These are phyloP conservation scores for Mantis religiosa DNA, from an alignment of 2,888 invertebrate genomes.

Conservation along the genomic window DNA sequence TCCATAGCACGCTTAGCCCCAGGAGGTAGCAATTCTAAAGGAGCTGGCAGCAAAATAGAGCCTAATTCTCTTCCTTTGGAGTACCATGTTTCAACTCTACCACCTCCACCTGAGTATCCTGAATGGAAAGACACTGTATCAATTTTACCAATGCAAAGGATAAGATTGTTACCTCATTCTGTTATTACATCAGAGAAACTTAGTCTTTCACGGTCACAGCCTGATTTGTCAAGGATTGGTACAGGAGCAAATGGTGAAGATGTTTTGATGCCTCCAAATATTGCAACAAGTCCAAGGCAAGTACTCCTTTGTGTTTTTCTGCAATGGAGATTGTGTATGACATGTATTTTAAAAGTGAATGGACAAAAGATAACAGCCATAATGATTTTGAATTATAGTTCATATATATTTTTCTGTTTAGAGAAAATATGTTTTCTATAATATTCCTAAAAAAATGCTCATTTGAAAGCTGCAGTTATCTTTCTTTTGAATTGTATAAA, in stretches of 20 bases:
- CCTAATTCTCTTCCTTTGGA: conserved; percentile 15
- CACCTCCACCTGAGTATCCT: conserved; percentile 44
- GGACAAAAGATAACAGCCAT: no score
- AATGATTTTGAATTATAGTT: no score
- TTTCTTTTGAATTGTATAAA: no score
- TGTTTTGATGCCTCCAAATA: conserved; percentile 31
- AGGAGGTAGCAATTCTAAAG: background rate
- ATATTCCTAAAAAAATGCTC: no score
- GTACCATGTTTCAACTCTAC: conserved; percentile 30
- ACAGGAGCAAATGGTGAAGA: conserved; percentile 41
- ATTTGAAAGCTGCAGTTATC: no score
- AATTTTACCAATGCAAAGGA: background rate
- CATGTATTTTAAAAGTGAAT: no score
- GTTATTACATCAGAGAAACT: conserved; percentile 51
- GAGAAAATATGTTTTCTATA: no score
- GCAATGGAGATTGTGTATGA: no score
- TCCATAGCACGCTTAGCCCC: conserved; percentile 34
- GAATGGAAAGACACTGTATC: conserved; percentile 43
- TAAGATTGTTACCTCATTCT: conserved; percentile 39
- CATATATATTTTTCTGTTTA: no score
- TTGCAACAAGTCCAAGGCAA: conserved; percentile 20
- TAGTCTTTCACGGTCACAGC: conserved; percentile 73
- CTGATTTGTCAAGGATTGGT: conserved; percentile 66
- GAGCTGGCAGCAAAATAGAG: background rate
- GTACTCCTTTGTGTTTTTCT: background rate